Evolutionary conservation across 2,888 invertebrate genomes (phyloP), one percentile per base, ranked within the genome.

Genomic region (Desoria tigrina): DNA sequence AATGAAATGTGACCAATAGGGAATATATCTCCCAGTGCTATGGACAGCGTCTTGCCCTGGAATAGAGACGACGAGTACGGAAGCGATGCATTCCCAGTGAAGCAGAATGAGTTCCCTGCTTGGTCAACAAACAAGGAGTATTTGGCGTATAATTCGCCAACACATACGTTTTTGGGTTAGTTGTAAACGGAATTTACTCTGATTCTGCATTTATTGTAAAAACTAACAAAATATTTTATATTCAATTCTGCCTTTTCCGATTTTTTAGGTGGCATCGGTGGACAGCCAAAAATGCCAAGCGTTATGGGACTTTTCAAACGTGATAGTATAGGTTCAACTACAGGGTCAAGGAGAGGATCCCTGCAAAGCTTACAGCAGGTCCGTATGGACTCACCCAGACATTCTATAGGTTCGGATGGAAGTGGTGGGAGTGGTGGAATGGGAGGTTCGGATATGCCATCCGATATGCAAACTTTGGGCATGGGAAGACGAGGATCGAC

Each of bases 121-220:
- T 96, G 95, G 95, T 94, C 94, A 58, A 90, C 92, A 39, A 95
- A 94, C 80, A 92, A 94, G 79, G 94, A 95, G 78, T 95, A 95
- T 79, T 83, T 94, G 77, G 90, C 92, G 16, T 94, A 94, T 79
- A 91, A 88, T 79, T 94, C 94, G 59, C 94, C 94, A 2, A 92
- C 92, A 11, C 91, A 92, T 58, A 94, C 93, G 63, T 92, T 92
- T 82, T 84, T 94, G 83, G 92, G 92, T 92, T 85, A 84, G 78
- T 9, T 16, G n/a, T n/a, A n/a, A n/a, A n/a, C n/a, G n/a, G n/a
- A n/a, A n/a, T n/a, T n/a, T n/a, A n/a, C n/a, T n/a, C n/a, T n/a
- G n/a, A n/a, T n/a, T 18, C 7, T 49, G 21, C 49, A 39, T 39
- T 9, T 16, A 39, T 39, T 16, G 9, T 11, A 16, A 39, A 39